Conservation (phyloP, 2,797 vertebrate species). For the Salmo trutta region DNA sequence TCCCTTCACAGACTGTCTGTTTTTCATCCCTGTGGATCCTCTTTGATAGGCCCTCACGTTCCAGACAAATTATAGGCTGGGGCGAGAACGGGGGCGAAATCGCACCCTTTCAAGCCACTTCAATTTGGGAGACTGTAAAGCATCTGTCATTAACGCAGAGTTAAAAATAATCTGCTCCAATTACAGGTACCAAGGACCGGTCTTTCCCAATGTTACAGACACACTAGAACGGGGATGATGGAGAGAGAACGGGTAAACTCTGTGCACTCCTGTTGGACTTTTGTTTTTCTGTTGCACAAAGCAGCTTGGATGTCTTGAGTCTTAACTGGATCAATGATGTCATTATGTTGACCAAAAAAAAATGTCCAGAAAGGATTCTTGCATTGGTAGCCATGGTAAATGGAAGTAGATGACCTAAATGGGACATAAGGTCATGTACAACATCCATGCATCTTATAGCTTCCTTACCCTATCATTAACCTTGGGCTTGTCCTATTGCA, state of each 20-base stretch:
- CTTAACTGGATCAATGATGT: not conserved
- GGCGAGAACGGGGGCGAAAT: constrained; percentile 34
- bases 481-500: not conserved
- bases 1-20: constrained; percentile 4
- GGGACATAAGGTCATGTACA: not conserved
- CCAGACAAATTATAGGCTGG: constrained; percentile 64
- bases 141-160: constrained; percentile 58
- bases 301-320: not conserved
- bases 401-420: not conserved
- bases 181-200: constrained; percentile 50
- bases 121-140: constrained; percentile 49
- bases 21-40: not conserved
- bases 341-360: not conserved
- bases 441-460: not conserved
- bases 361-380: not conserved
- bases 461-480: not conserved
- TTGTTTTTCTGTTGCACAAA: not conserved
- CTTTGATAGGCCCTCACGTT: constrained; percentile 52
- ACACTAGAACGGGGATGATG: not conserved
- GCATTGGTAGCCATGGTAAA: not conserved
- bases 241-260: not conserved
- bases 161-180: constrained; percentile 53
- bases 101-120: constrained; percentile 38
- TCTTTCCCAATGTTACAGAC: constrained; percentile 14
- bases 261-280: not conserved